A percentile compares a stretch with the other conserved stretches of the same genome.
Conservation (phyloP, 2,797 vertebrate species). For the Rhinichthys osculus region DNA sequence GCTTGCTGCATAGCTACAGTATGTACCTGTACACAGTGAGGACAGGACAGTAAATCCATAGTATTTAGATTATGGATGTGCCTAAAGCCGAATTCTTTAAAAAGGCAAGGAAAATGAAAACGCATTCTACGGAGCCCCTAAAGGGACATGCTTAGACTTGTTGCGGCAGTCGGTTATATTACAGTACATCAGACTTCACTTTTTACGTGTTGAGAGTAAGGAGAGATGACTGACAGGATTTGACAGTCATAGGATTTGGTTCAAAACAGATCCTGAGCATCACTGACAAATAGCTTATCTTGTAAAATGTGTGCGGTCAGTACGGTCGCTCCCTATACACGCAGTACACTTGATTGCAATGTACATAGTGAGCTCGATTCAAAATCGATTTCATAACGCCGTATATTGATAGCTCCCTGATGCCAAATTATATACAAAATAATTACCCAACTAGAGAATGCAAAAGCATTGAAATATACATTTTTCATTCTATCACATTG, state of each 20-base stretch:
- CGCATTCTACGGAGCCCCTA: neutral
- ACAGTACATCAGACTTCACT: neutral
- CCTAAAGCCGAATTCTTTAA: neutral
- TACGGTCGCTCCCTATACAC: neutral
- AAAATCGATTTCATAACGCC: neutral
- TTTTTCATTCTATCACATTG: too few species aligned
- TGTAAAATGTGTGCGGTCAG: neutral
- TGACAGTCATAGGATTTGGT: too few species aligned
- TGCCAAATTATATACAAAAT: neutral
- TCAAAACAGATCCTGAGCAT: neutral
- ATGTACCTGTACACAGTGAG: too few species aligned
- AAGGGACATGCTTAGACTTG: neutral
- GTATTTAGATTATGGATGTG: too few species aligned
- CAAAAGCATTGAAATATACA: neutral
- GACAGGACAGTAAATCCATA: too few species aligned
- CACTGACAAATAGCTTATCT: neutral
- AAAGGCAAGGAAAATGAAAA: neutral
- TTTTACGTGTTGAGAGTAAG: neutral
- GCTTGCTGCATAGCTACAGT: too few species aligned
- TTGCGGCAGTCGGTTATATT: neutral
- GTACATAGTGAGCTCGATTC: neutral
- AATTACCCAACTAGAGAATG: neutral
- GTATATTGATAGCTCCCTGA: neutral
- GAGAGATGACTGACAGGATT: neutral
- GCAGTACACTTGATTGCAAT: neutral